Evolutionary conservation across 1,140 invertebrate genomes (phyloP).

Genomic region (Stegodyphus mimosarum): DNA sequence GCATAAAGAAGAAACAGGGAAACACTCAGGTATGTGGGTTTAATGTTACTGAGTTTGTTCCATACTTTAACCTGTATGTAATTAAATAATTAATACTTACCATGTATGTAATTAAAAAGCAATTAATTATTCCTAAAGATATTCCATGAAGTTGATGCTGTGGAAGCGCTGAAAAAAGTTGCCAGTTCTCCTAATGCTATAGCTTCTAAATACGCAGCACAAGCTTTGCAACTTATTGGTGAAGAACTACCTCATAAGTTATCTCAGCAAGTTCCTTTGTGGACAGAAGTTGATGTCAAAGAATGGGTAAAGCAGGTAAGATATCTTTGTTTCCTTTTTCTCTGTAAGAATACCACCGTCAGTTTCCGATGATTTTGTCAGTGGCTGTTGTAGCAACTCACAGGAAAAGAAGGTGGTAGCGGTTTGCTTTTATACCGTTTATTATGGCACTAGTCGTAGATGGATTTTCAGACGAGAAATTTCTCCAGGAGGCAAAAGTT

Average conservation of each 20-base stretch:
- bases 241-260: slow-evolving; percentile 97
- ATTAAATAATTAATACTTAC: too few species aligned
- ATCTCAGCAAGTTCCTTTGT: slow-evolving; percentile 96
- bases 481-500: too few species aligned
- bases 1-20: slow-evolving; percentile 95
- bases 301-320: slow-evolving; percentile 94
- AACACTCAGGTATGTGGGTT: slow-evolving; percentile 79
- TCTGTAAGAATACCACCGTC: too few species aligned
- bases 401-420: too few species aligned
- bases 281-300: slow-evolving; percentile 94
- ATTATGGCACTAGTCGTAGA: too few species aligned
- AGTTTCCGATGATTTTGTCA: too few species aligned
- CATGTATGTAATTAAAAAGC: slow-evolving; percentile 68
- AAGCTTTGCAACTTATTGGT: slow-evolving; percentile 93
- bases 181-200: slow-evolving; percentile 98
- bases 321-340: neutral
- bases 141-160: slow-evolving; percentile 93
- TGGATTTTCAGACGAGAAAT: too few species aligned
- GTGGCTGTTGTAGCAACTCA: too few species aligned
- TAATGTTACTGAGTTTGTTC: neutral
- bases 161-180: slow-evolving; percentile 94
- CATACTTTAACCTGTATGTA: slow-evolving; percentile 63
- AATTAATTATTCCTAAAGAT: slow-evolving; percentile 70
- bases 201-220: slow-evolving; percentile 96
- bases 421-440: too few species aligned